Conservation (phyloP, 2,888 invertebrate genomes). For the Papilio elwesi region DNA sequence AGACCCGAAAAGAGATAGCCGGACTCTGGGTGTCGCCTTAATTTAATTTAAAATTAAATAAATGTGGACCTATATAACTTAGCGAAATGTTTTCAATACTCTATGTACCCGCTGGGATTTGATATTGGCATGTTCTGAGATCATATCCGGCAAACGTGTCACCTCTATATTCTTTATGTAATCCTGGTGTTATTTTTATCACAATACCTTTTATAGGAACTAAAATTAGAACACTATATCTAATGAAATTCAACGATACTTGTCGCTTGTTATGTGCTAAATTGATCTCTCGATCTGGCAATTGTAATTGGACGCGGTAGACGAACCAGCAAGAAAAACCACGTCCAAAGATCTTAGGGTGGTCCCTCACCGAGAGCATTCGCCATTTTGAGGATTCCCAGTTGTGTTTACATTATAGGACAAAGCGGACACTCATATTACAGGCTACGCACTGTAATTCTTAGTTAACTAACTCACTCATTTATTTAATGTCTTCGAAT, state of each 20-base stretch:
- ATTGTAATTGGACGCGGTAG: not conserved
- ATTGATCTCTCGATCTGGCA: too few species aligned
- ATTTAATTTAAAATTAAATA: not conserved
- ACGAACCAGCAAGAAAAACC: too few species aligned
- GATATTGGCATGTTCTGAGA: not conserved
- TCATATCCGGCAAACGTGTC: not conserved
- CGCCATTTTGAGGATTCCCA: too few species aligned
- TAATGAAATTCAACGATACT: not conserved
- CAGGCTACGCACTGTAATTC: too few species aligned
- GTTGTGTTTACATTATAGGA: too few species aligned
- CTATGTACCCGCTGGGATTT: not conserved
- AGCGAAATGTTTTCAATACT: not conserved
- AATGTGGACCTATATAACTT: not conserved
- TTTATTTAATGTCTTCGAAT: too few species aligned
- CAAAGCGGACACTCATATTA: too few species aligned
- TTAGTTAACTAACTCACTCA: too few species aligned
- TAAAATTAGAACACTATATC: conserved; percentile 12
- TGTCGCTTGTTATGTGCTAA: not conserved
- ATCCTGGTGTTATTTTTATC: conserved; percentile 8
- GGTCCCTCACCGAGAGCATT: too few species aligned
- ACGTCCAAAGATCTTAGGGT: too few species aligned
- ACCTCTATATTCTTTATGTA: not conserved
- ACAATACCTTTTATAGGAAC: not conserved
- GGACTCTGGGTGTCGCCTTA: too few species aligned
- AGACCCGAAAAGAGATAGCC: not conserved